Base-by-base conservation (phyloP, 2,888 invertebrate species). In the Lasius platythorax region DNA sequence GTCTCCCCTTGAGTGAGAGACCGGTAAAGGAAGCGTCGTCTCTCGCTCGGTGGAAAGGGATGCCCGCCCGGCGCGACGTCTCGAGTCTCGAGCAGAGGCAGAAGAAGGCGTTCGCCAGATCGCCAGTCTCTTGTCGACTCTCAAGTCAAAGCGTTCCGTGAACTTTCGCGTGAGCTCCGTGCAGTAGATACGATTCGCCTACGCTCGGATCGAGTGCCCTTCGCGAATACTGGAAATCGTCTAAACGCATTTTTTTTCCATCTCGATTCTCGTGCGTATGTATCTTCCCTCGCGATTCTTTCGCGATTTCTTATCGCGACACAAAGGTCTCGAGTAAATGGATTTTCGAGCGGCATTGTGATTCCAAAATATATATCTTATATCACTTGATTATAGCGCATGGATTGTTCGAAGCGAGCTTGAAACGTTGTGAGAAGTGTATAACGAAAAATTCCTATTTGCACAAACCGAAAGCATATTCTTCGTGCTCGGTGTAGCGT, bases 81-180 rank as follows among this genome's bases (percentile, higher is more conserved):
- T 37, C 37, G 37, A 33, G 23, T 23, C 89, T 85, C 87, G 84
- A 84, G 73, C 86, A 85, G 84, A 90, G 88, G 73, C 89, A 87
- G 90, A 90, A 86, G 90, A 89, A 85, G 79, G 87, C 91, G 91
- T 91, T 92, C 91, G 91, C 91, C 94, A 93, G 91, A 91, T 92
- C 91, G 91, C 91, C 94, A 93, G 93, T 94, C 93, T 93, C 91
- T 91, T 89, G 87, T 91, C 91, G 93, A 89, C 93, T 89, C 92
- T 92, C 93, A 84, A 92, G 89, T 90, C 87, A 87, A 91, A 91
- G 90, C 92, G 91, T 92, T 88, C 66, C 87, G 83, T 33, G 50
- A 61, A 58, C 23, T 61, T 67, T 64, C 64, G 72, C 43, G 63
- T 37, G 63, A 63, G 46, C 68, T 58, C 79, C 61, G 61, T 43